These are phyloP conservation scores for Riparia riparia DNA, from an alignment of 2,113 vertebrate genomes.

Conservation along the genomic window DNA sequence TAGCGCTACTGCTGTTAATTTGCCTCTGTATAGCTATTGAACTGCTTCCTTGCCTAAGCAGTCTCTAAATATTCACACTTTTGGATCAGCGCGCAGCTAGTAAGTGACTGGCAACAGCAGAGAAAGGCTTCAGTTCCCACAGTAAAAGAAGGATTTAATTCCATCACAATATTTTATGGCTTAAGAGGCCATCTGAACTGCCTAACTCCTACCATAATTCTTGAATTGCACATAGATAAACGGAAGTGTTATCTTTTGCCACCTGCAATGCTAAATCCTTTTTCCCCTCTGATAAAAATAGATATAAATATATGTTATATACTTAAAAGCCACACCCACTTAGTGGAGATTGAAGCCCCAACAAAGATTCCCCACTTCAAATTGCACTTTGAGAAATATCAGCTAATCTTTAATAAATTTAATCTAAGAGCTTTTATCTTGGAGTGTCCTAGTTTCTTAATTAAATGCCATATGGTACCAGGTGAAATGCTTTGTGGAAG, in stretches of 20 bases:
- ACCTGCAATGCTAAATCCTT: not conserved
- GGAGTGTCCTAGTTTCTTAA: conserved; percentile 15
- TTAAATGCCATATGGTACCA: conserved; percentile 12
- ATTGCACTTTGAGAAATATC: not conserved
- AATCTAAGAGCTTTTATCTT: not conserved
- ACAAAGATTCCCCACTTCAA: not conserved
- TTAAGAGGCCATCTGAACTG: not conserved
- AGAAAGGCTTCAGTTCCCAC: not conserved
- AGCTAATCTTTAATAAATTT: conserved; percentile 7
- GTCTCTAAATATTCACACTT: not conserved
- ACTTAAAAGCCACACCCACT: not conserved
- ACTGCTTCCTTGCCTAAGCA: not conserved
- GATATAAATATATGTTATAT: not conserved
- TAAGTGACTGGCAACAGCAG: not conserved
- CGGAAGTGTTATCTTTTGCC: not conserved
- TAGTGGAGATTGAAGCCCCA: not conserved
- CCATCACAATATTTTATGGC: not conserved
- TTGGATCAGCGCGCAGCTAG: not conserved
- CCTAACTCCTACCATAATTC: not conserved
- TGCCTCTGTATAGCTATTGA: not conserved
- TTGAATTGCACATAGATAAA: not conserved
- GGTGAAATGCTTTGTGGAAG: conserved; percentile 11
- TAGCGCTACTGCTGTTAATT: not conserved
- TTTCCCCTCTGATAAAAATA: not conserved
- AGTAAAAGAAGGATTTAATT: not conserved